Percentiles rank a stretch among this genome's conserved stretches.
Conservation (phyloP, 2,888 invertebrate genomes). For the Silvanus unidentatus region DNA sequence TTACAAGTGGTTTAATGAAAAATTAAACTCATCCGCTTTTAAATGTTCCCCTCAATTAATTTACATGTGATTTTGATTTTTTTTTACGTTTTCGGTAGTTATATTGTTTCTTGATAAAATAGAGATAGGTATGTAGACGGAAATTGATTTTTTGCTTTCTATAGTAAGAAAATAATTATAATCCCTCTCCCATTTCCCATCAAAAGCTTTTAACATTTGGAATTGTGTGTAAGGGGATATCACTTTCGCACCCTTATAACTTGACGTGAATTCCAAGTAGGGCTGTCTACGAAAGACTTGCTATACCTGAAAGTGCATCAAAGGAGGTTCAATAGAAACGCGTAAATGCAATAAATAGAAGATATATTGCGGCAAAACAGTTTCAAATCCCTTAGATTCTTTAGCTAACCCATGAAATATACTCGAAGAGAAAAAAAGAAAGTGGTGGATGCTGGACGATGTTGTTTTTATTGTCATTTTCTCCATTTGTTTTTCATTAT, state of each 20-base stretch:
- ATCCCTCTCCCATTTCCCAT: background rate
- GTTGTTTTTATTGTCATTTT: too few relatives aligned
- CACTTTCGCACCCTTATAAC: slow-evolving; percentile 18
- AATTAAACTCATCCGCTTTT: too few relatives aligned
- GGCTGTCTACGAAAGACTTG: slow-evolving; percentile 4
- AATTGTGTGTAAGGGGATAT: slow-evolving; percentile 12
- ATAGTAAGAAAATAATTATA: slow-evolving; percentile 1
- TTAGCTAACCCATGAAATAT: slow-evolving; percentile 6
- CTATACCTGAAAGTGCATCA: slow-evolving; percentile 29
- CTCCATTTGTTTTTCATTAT: too few relatives aligned
- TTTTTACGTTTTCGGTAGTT: too few relatives aligned
- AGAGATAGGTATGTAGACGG: too few relatives aligned
- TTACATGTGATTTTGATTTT: too few relatives aligned
- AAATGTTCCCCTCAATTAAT: too few relatives aligned
- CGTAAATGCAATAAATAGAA: slow-evolving; percentile 25
- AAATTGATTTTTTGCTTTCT: background rate
- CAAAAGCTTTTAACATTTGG: background rate
- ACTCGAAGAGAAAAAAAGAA: too few relatives aligned
- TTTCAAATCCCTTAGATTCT: slow-evolving; percentile 16
- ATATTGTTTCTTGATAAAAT: too few relatives aligned
- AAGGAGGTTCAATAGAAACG: slow-evolving; percentile 17
- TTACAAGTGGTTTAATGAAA: too few relatives aligned
- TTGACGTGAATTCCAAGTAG: slow-evolving; percentile 16
- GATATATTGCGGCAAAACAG: slow-evolving; percentile 13
- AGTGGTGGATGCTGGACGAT: too few relatives aligned